These are phyloP conservation scores for Leucoma salicis DNA, from an alignment of 2,888 invertebrate species.

Conservation along the genomic window DNA sequence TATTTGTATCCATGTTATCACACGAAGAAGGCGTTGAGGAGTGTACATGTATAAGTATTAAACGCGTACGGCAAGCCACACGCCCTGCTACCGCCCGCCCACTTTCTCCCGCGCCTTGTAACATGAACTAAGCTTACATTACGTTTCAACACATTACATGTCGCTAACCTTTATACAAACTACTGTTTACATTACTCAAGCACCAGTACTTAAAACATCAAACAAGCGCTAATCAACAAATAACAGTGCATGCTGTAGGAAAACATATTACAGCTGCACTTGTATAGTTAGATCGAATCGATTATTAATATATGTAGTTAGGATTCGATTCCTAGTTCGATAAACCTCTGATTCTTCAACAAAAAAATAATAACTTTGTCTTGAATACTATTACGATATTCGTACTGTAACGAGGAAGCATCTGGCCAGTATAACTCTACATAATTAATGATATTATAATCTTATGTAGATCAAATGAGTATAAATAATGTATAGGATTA, in stretches of 20 bases:
- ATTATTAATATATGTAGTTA: too few species aligned
- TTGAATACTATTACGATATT: too few species aligned
- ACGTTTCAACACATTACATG: slow-evolving; percentile 43
- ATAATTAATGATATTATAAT: too few species aligned
- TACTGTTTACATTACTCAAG: slow-evolving; percentile 41
- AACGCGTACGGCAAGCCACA: slow-evolving; percentile 16
- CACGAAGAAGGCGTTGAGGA: slow-evolving; percentile 7
- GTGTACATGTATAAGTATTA: not conserved
- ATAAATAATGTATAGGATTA: too few species aligned
- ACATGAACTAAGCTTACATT: slow-evolving; percentile 38
- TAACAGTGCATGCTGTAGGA: slow-evolving; percentile 30
- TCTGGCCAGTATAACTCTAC: too few species aligned
- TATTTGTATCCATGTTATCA: slow-evolving; percentile 1
- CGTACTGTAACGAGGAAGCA: too few species aligned
- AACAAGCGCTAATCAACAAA: slow-evolving; percentile 41
- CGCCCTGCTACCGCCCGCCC: slow-evolving; percentile 31
- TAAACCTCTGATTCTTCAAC: too few species aligned
- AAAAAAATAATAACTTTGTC: too few species aligned
- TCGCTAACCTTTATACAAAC: slow-evolving; percentile 51
- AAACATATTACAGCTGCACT: not conserved
- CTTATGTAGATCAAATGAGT: too few species aligned
- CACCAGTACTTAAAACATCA: slow-evolving; percentile 37
- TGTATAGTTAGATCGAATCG: too few species aligned
- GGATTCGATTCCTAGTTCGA: too few species aligned
- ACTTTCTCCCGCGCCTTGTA: slow-evolving; percentile 43